Evolutionary conservation across 2,888 invertebrate species (phyloP).

Genomic region (Philereme transversata): DNA sequence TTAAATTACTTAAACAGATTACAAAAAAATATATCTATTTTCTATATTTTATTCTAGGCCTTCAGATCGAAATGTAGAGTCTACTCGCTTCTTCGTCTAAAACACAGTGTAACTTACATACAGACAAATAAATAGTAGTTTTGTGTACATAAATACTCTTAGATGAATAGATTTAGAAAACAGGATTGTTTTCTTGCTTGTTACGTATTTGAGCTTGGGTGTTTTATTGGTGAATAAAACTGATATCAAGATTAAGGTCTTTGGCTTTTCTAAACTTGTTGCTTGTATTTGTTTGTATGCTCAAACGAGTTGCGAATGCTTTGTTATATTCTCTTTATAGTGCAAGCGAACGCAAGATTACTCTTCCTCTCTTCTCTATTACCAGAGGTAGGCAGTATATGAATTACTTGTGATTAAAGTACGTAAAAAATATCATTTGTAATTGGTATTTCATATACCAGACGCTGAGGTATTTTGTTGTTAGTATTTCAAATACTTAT

Average conservation of each 20-base stretch:
- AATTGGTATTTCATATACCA: no score
- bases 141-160: conserved; percentile 16
- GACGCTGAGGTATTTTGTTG: no score
- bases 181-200: conserved; percentile 44
- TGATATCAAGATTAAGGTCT: conserved; percentile 32
- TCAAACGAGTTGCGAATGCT: conserved; percentile 16
- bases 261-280: conserved; percentile 29
- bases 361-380: not conserved
- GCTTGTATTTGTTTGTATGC: conserved; percentile 19
- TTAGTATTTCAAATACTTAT: no score
- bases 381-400: no score
- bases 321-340: not conserved
- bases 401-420: no score
- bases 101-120: conserved; percentile 4
- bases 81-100: not conserved
- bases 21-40: no score
- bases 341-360: not conserved
- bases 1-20: no score
- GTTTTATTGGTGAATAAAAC: conserved; percentile 39
- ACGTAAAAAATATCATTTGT: no score
- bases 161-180: conserved; percentile 41
- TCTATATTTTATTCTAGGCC: no score
- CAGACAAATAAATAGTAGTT: conserved; percentile 13
- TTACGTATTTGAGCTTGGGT: conserved; percentile 38
- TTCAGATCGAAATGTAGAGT: no score